Evolutionary conservation across 2,888 invertebrate genomes (phyloP), one percentile per base, ranked within the genome.

Genomic region (Mythimna albipuncta): DNA sequence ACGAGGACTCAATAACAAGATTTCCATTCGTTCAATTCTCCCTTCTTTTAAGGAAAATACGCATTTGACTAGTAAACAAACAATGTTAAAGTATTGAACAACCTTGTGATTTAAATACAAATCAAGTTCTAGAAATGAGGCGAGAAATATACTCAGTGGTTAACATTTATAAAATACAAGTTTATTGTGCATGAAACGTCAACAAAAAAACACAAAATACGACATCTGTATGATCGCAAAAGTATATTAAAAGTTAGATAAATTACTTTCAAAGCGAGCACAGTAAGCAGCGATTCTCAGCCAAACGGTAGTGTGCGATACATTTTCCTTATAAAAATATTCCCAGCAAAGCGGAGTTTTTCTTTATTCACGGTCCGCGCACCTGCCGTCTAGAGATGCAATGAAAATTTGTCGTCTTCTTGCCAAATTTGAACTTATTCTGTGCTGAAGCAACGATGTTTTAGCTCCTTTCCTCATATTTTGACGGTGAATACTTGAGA

Each of bases 341-440:
- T 92, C 89, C 82, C 75, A 82, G 89, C 86, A 89, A 88, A 86
- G 87, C 85, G 87, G 86, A 84, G 87, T 89, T 86, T 91, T 91
- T 91, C 93, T 90, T 93, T 93, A 94, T 93, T 93, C 92, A 91
- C 90, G 89, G 87, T 88, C 78, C 82, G 92, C 89, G 89, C 94
- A 93, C 94, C 93, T 94, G 94, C 83, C 89, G 87, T 86, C 85
- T 84, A 83, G 83, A 86, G 88, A 88, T 91, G 92, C 93, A 91
- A 93, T 92, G 93, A 93, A 92, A 94, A 94, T 94, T 92, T 93
- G 93, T 93, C 92, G 92, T 91, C 91, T 89, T 89, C 91, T 91
- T 90, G 91, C 91, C 92, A 92, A 94, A 94, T 93, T 93, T 92
- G 88, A 91, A 92, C 90, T 91, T 92, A 92, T 93, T 92, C 91